Conservation (phyloP, 1,140 invertebrate species). For the Drosophila gunungcola region DNA sequence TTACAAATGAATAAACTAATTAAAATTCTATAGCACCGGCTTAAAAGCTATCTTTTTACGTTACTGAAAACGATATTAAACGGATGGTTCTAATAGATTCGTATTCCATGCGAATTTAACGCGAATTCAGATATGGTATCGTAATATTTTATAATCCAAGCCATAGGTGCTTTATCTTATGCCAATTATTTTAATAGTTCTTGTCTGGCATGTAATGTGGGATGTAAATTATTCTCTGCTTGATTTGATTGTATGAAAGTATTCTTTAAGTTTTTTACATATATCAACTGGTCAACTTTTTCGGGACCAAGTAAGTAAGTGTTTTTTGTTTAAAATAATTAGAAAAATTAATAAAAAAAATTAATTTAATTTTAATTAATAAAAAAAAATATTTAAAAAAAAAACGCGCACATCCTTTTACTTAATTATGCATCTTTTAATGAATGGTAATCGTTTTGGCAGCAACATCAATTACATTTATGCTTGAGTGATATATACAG, state of each 20-base stretch:
- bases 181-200: neutral
- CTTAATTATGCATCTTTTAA: conserved; percentile 16
- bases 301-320: too few relatives aligned
- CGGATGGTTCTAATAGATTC: neutral
- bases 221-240: conserved; percentile 1
- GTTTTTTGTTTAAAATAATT: too few relatives aligned
- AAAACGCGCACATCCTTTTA: conserved; percentile 12
- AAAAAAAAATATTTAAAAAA: neutral
- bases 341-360: too few relatives aligned
- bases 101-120: neutral
- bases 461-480: conserved; percentile 43
- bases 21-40: conserved; percentile 35
- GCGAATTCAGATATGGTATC: neutral
- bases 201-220: conserved; percentile 5
- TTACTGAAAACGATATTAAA: conserved; percentile 5
- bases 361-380: too few relatives aligned
- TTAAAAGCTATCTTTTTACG: neutral
- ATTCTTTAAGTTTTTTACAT: neutral
- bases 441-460: conserved; percentile 38
- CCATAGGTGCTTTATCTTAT: neutral
- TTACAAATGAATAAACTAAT: conserved; percentile 43
- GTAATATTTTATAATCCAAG: neutral
- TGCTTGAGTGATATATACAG: conserved; percentile 56
- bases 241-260: conserved; percentile 18
- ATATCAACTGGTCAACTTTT: too few relatives aligned